Percentiles rank a stretch among this genome's conserved stretches.
These are phyloP conservation scores for Turdus rufiventris DNA, from an alignment of 2,113 vertebrate species.

Conservation along the genomic window DNA sequence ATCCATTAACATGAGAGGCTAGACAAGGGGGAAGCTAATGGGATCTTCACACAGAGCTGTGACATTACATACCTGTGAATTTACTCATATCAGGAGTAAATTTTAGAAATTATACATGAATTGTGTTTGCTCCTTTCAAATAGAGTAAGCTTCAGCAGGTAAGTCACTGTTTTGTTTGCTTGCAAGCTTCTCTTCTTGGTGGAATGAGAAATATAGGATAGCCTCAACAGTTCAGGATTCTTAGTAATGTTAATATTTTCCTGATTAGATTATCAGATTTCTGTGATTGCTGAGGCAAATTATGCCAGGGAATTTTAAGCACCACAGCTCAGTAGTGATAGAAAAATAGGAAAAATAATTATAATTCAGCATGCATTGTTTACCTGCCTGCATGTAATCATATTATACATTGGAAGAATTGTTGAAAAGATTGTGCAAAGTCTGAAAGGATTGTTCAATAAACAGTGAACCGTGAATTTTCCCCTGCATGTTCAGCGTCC, in stretches of 20 bases:
- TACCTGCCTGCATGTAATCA: not conserved
- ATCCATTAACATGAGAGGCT: not conserved
- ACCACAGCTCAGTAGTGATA: not conserved
- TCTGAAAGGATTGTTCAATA: not conserved
- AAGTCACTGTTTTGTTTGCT: not conserved
- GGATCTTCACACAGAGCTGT: not conserved
- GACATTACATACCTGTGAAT: not conserved
- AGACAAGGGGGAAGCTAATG: not conserved
- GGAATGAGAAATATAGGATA: not conserved
- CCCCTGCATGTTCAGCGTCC: not conserved
- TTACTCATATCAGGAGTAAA: not conserved
- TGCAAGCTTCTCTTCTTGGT: not conserved
- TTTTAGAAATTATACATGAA: not conserved
- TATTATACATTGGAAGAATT: not conserved
- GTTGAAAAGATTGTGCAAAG: not conserved
- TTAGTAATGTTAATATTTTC: not conserved
- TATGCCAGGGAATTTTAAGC: not conserved
- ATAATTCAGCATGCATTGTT: not conserved
- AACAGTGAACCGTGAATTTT: not conserved
- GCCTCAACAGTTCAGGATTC: not conserved
- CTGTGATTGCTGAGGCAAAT: not conserved
- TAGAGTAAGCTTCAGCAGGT: not conserved
- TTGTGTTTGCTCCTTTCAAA: not conserved
- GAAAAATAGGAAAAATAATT: not conserved
- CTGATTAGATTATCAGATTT: not conserved